A percentile compares a stretch with the other conserved stretches of the same genome.
phyloP scores from a whole-genome alignment of 2,113 vertebrate genomes.

The Myiopsitta monachus region DNA sequence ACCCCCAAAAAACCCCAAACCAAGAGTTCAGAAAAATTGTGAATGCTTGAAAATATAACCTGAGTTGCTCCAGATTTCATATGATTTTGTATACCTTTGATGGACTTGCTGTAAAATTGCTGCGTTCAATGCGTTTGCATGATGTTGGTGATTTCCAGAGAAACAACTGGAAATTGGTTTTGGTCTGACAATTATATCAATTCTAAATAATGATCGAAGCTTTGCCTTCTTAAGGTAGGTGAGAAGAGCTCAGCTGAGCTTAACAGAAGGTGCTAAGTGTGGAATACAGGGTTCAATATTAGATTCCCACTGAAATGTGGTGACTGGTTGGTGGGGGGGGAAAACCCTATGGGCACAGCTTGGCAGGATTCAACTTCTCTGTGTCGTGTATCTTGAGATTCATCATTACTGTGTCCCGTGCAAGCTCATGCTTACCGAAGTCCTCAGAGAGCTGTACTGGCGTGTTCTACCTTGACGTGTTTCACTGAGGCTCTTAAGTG shows the following conservation, averaged over 20 bases:
- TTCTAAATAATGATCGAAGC: neutral
- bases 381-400: neutral
- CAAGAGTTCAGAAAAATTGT: neutral
- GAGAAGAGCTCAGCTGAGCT: neutral
- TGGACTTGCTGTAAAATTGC: neutral
- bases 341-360: neutral
- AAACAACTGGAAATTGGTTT: neutral
- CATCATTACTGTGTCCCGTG: neutral
- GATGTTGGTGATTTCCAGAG: neutral
- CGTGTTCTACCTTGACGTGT: neutral
- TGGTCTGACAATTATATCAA: no score
- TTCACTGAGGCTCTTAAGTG: neutral
- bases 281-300: neutral
- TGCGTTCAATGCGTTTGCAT: accelerated
- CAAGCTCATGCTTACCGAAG: neutral
- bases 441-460: neutral
- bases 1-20: neutral
- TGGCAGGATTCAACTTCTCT: neutral
- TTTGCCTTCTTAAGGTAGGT: neutral
- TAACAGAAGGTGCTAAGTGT: no score
- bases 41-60: neutral
- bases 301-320: neutral
- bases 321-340: neutral
- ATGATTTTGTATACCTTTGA: neutral
- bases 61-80: neutral